Evolutionary conservation across 2,113 vertebrate species (phyloP).

Genomic region (Heptranchias perlo): DNA sequence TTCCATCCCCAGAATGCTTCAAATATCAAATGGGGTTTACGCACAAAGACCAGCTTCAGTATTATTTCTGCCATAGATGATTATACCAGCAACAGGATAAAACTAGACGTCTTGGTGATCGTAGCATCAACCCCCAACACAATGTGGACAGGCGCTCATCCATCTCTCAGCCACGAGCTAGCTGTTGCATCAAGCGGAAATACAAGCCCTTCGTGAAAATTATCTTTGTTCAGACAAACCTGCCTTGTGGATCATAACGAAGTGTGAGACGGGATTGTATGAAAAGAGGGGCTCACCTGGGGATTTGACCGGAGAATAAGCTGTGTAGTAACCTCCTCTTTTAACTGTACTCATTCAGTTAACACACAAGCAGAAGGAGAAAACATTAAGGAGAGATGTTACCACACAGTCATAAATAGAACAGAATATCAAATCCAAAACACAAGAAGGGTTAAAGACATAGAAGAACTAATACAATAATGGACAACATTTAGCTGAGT

Average conservation of each 20-base stretch:
- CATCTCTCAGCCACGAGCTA: not conserved
- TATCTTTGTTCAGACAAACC: not conserved
- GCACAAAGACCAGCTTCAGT: not conserved
- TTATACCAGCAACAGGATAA: not conserved
- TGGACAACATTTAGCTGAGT: conserved; percentile 1
- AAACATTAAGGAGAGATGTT: conserved; percentile 61
- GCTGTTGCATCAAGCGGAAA: not conserved
- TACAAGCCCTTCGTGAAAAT: not conserved
- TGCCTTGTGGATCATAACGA: not conserved
- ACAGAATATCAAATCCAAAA: conserved; percentile 40
- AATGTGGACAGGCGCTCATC: not conserved
- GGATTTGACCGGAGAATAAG: conserved; percentile 77
- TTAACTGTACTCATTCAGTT: conserved; percentile 71
- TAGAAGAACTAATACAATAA: not conserved
- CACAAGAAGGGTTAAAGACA: conserved; percentile 24
- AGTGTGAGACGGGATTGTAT: conserved; percentile 8
- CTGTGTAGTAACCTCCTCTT: conserved; percentile 72
- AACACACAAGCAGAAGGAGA: conserved; percentile 50
- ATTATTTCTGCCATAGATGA: not conserved
- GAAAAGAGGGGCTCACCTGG: conserved; percentile 74
- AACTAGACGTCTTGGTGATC: not conserved
- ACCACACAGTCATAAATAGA: conserved; percentile 52
- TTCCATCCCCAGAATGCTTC: not conserved
- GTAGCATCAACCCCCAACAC: not conserved
- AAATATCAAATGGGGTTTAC: not conserved